phyloP scores from a whole-genome alignment of 2,888 invertebrate species.

The Stenoptilia bipunctidactyla region DNA sequence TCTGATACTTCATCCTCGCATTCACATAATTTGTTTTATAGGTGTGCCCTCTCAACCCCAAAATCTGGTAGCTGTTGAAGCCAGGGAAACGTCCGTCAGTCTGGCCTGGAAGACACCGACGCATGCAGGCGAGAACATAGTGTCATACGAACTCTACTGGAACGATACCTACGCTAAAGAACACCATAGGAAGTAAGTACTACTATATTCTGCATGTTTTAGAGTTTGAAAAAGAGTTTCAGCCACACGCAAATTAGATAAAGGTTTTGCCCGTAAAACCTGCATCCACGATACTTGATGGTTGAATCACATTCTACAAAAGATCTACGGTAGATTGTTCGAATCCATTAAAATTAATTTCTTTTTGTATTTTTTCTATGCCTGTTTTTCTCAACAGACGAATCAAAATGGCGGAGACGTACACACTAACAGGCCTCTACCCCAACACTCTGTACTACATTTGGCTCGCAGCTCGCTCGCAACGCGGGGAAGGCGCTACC shows the following conservation, averaged over 20 bases:
- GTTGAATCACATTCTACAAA: no score
- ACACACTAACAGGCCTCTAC: slow-evolving; percentile 90
- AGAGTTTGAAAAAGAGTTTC: no score
- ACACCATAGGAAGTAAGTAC: slow-evolving; percentile 83
- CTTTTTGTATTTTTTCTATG: no score
- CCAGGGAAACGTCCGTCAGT: slow-evolving; percentile 91
- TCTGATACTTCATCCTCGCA: no score
- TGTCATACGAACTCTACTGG: slow-evolving; percentile 97
- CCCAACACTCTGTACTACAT: slow-evolving; percentile 97
- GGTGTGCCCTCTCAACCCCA: slow-evolving; percentile 98
- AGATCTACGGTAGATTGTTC: no score
- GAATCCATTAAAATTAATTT: no score
- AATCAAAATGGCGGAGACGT: slow-evolving; percentile 86
- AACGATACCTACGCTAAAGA: slow-evolving; percentile 96
- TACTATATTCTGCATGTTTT: no score
- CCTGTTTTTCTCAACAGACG: slow-evolving; percentile 56
- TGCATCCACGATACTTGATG: no score
- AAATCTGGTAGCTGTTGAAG: slow-evolving; percentile 87
- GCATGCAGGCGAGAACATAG: slow-evolving; percentile 92
- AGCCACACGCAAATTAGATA: no score
- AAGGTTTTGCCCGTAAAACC: no score
- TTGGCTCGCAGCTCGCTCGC: slow-evolving; percentile 95
- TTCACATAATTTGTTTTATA: slow-evolving; percentile 25
- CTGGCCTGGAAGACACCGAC: slow-evolving; percentile 94
- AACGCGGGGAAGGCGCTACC: slow-evolving; percentile 94